Percentiles rank a stretch among this genome's conserved stretches.
phyloP scores from a whole-genome alignment of 2,888 invertebrate species.

The Eupithecia subfuscata region DNA sequence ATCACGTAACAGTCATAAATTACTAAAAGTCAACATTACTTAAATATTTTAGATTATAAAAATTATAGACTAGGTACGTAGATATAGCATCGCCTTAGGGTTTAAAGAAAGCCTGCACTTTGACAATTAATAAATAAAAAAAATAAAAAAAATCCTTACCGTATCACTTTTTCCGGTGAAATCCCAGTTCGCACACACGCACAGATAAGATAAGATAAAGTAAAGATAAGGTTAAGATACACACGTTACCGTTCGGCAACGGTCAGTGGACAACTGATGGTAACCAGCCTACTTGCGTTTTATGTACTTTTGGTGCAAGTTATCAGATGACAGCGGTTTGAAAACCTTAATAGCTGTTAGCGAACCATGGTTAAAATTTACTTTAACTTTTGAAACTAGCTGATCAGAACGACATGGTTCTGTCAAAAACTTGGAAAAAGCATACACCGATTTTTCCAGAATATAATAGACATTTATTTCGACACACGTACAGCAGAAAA shows the following conservation, averaged over 20 bases:
- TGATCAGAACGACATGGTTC: no score
- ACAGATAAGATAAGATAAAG: conserved; percentile 8
- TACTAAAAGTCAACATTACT: neutral
- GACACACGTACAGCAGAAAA: no score
- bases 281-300: neutral
- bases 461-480: no score
- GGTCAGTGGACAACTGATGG: conserved; percentile 2
- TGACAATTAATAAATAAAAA: neutral
- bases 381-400: no score
- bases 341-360: neutral
- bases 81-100: neutral
- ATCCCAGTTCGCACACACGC: conserved; percentile 4
- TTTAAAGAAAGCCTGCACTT: neutral
- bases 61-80: neutral
- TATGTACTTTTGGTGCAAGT: neutral
- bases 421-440: no score
- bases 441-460: no score
- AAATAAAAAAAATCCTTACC: neutral
- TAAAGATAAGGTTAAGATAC: neutral
- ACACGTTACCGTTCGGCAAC: neutral
- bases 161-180: neutral
- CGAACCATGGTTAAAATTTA: no score
- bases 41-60: neutral
- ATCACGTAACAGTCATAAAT: neutral
- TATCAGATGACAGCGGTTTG: neutral